Evolutionary conservation across 2,888 invertebrate species (phyloP), one percentile per base, ranked within the genome.

Genomic region (Drosophila bunnanda): DNA sequence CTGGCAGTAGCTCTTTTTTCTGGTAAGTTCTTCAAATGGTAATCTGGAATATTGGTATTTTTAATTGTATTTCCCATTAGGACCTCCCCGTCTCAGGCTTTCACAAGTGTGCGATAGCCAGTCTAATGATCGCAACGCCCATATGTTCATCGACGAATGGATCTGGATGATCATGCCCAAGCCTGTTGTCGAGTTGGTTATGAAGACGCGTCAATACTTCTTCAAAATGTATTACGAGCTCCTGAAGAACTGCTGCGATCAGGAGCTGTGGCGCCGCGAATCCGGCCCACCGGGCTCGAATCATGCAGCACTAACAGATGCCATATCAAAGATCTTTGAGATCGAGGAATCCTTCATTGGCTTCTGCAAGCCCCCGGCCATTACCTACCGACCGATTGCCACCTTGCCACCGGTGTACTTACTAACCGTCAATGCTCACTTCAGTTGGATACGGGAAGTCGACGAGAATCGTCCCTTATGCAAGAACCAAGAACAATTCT

Each of bases 61-160:
- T 28, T 34, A 12, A 48, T 28, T 30, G 15, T 9, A 32, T 15
- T 43, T 10, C 1, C 9, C 9, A 41, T 57, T 28, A 85, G 82
- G 83, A 0, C 58, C 70, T 5, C 65, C 52, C 13, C 61, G 67
- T 8, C 48, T 82, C 9, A 61, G 74, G 1, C 7, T 44, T 3
- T 50, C 41, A 1, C 60, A 82, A 2, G 44, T 68, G 8, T 55
- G 28, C 1, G 64, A 72, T 2, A 50, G 39, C 22, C 61, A 54
- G 2, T 4, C 54, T 3, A 39, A 32, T 15, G 46, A 56, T 8
- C 43, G 38, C 7, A 66, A 54, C 10, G 39, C 76, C 0, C 25
- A 73, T 7, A 59, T 79, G 10, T 87, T 74, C 22, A 71, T 85
- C n/a, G 87, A 85, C 25, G 84, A 85, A 53, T 85, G 84, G 87